Evolutionary conservation across 2,113 vertebrate species (phyloP), one percentile per base, ranked within the genome.

Genomic region (Pantherophis guttatus): DNA sequence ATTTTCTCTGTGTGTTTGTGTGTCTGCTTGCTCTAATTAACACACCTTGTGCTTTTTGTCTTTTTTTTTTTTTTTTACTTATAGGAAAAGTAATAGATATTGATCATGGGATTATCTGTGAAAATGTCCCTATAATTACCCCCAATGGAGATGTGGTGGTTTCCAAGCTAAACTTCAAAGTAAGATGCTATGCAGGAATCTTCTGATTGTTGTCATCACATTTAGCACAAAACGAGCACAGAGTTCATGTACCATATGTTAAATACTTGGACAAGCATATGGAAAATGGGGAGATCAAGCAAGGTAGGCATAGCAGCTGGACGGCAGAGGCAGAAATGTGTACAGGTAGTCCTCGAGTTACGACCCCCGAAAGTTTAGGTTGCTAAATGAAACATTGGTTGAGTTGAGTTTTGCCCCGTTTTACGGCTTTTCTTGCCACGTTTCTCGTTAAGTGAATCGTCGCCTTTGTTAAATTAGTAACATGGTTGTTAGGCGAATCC

Each of bases 41-140:
- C 13, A 62, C 89, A 90, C 89, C 3, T 55, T 57, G 17, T 87
- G 75, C 23, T 91, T 86, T 86, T 65, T 91, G 1, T 90, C 3
- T 86, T 57, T 54, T 93, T 13, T 93, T 44, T 93, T 44, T 4
- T 91, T 91, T 91, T 95, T 94, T 89, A 90, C 94, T 96, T 96
- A 19, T 94, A 99, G 99, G 99, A 75, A 98, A 98, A 95, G 99
- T 99, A 93, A 98, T 99, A 90, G 99, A 99, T 94, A 99, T 99
- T 96, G 99, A 99, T 95, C 98, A 98, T n/a, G 99, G 99, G 95
- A 99, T 99, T 93, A 97, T 99, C 96, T 99, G 99, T 97, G 98
- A 99, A 97, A 98, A 98, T 93, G 99, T 99, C 91, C 99, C 99
- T 54, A 99, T 99, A 95, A 99, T 99, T 96, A 99, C 99, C n/a